Conservation (phyloP, 2,113 vertebrate species). For the Odobenus rosmarus region DNA sequence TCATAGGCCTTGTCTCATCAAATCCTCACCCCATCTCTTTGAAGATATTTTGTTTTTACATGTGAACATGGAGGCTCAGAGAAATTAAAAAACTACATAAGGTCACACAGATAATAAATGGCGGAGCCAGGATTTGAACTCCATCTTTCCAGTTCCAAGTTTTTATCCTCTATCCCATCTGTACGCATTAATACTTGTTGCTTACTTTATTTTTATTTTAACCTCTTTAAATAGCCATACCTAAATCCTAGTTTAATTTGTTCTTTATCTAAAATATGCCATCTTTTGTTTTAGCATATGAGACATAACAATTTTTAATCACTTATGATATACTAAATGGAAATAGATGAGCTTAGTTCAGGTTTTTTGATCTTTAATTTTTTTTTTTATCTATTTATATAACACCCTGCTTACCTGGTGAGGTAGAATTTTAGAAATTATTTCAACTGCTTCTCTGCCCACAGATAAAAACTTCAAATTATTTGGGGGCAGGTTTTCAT, state of each 20-base stretch:
- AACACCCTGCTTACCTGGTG: background rate
- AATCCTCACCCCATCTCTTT: background rate
- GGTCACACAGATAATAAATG: background rate
- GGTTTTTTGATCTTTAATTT: background rate
- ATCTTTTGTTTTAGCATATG: background rate
- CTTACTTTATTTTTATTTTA: conserved; percentile 26
- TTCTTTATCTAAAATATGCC: background rate
- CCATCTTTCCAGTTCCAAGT: background rate
- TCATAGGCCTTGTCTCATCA: background rate
- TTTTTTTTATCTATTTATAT: conserved; percentile 10
- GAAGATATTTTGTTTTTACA: background rate
- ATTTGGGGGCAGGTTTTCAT: background rate
- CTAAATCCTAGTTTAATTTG: conserved; percentile 8
- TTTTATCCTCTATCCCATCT: background rate
- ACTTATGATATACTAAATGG: background rate
- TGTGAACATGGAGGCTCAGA: background rate
- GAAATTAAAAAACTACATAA: background rate
- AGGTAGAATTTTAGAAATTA: conserved; percentile 8
- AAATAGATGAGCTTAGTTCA: background rate
- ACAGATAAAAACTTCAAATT: background rate
- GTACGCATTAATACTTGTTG: background rate
- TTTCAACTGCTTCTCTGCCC: background rate
- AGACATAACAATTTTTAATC: conserved; percentile 5
- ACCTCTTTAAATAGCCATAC: background rate
- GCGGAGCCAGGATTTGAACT: conserved; percentile 8